Conservation (phyloP, 2,797 vertebrate species). For the Bovichtus diacanthus region DNA sequence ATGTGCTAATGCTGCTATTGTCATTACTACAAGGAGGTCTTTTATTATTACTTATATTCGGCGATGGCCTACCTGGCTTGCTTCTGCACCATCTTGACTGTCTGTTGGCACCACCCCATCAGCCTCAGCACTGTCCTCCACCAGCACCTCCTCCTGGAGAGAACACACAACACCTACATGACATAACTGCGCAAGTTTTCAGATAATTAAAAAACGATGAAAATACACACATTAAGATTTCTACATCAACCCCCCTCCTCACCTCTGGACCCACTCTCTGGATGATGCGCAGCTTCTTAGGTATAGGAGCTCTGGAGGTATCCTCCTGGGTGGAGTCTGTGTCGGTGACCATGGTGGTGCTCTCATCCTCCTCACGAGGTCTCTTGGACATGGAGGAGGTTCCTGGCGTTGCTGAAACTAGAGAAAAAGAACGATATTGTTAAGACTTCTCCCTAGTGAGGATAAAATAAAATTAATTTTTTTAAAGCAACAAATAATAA, state of each 20-base stretch:
- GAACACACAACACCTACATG: background rate
- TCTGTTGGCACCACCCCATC: slow-evolving; percentile 90
- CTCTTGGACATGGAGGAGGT: slow-evolving; percentile 92
- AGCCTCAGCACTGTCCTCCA: slow-evolving; percentile 91
- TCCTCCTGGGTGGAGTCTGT: slow-evolving; percentile 90
- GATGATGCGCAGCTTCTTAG: slow-evolving; percentile 92
- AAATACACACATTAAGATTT: background rate
- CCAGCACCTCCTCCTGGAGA: slow-evolving; percentile 91
- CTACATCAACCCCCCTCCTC: background rate
- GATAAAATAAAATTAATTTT: background rate
- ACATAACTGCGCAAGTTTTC: background rate
- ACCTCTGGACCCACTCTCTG: slow-evolving; percentile 94
- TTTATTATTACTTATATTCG: background rate
- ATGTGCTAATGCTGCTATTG: background rate
- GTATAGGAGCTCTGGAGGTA: slow-evolving; percentile 88
- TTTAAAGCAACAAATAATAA: background rate
- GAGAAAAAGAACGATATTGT: slow-evolving; percentile 10
- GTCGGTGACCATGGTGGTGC: slow-evolving; percentile 81
- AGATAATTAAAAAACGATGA: background rate
- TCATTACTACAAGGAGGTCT: background rate
- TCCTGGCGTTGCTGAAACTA: slow-evolving; percentile 93
- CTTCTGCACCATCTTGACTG: slow-evolving; percentile 90
- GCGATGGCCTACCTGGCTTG: slow-evolving; percentile 86
- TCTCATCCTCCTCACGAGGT: slow-evolving; percentile 95
- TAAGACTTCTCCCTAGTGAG: background rate